Base-by-base conservation (phyloP, 2,113 vertebrate genomes). In the Carassius carassius region DNA sequence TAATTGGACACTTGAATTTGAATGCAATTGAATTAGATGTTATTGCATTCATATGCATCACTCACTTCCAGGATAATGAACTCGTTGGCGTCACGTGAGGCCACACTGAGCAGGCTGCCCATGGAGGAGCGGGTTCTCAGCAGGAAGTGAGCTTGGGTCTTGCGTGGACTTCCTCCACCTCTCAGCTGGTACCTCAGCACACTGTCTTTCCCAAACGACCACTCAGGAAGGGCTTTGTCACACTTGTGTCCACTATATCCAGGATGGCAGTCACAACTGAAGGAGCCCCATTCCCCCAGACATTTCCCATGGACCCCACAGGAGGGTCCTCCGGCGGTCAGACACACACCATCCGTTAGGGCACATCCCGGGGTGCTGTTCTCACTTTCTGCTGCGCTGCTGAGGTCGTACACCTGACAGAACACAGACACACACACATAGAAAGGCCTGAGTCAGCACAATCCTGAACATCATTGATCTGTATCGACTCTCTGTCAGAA, bases 371-470 rank as follows among this genome's bases (percentile, higher is more conserved):
- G 94, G 56, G 80, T 9, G 1, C 94, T 96, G 93, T 97, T 94
- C 88, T 94, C 85, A 2, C 94, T 96, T 88, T 97, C 97, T 17
- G 94, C 93, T 13, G 97, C 94, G 70, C 92, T 93, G 84, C 89
- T 92, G 90, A 98, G 93, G 90, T 98, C 95, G 32, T 95, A 97
- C 77, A 97, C 92, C 97, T 98, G 84, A 17, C 62, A 87, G n/a
- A 82, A 73, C 62, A 83, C 54, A 85, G 29, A 87, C 41, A 89
- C 37, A 84, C 37, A 90, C 56, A 86, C 16, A 84, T n/a, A 73
- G 17, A 62, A 41, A 32, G 23, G 65, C 13, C 73, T 47, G 58
- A 82, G 74, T 88, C 74, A 85, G 88, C 81, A 74, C 72, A 74
- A 78, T 65, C 6, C 23, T 47, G 32, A 79, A 72, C n/a, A 70